Conservation (phyloP, 92 coral and sea anemone species). For the Diadumene lineata region DNA sequence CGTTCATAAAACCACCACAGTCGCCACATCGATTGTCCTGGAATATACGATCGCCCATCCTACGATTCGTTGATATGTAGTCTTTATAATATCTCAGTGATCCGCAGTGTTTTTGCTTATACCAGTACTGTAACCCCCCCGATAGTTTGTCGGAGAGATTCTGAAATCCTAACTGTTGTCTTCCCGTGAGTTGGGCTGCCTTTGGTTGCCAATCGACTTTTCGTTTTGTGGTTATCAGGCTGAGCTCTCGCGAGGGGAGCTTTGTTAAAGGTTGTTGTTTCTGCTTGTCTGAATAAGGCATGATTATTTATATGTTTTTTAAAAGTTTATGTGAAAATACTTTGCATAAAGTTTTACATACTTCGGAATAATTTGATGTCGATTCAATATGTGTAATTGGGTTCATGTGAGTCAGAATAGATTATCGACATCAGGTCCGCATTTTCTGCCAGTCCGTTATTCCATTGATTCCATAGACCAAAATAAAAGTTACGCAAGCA, state of each 20-base stretch:
- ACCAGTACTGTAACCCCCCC: slow-evolving; percentile 83
- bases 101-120: slow-evolving; percentile 50
- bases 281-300: slow-evolving; percentile 36
- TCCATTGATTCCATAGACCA: no score
- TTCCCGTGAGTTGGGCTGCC: slow-evolving; percentile 57
- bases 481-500: no score
- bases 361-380: no score
- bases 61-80: slow-evolving; percentile 19
- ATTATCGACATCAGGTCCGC: no score
- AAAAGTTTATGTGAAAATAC: no score
- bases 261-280: slow-evolving; percentile 10
- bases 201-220: slow-evolving; percentile 58
- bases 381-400: no score
- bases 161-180: slow-evolving; percentile 37
- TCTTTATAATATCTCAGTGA: slow-evolving; percentile 8
- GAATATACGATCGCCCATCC: slow-evolving; percentile 12
- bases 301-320: no score
- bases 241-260: slow-evolving; percentile 13
- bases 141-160: slow-evolving; percentile 34
- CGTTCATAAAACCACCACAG: slow-evolving; percentile 69
- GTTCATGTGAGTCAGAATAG: no score
- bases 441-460: no score
- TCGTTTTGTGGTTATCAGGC: slow-evolving; percentile 10
- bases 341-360: no score
- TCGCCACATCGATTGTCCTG: slow-evolving; percentile 47